These are phyloP conservation scores for Phasianus colchicus DNA, from an alignment of 2,113 vertebrate genomes.

Conservation along the genomic window DNA sequence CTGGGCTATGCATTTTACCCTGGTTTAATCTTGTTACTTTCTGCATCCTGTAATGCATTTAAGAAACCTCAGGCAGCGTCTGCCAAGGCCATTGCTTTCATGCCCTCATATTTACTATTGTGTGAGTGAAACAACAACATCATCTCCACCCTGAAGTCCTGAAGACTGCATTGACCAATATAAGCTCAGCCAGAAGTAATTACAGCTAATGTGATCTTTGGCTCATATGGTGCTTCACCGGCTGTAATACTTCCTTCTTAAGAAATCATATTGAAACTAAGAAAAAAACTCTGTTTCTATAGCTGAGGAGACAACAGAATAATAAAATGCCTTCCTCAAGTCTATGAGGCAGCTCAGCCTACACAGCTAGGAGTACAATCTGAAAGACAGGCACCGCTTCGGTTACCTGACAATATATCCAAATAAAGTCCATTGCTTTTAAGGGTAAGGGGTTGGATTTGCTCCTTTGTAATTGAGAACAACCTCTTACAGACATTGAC, in stretches of 20 bases:
- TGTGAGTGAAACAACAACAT: neutral
- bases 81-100: constrained; percentile 12
- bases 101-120: neutral
- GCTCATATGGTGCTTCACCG: constrained; percentile 36
- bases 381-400: neutral
- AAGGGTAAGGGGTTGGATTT: neutral
- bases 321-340: neutral
- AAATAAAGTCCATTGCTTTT: neutral
- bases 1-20: neutral
- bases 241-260: constrained; percentile 30
- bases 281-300: neutral
- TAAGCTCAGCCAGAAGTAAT: constrained; percentile 47
- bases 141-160: neutral
- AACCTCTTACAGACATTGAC: neutral
- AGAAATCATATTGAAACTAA: constrained; percentile 29
- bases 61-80: constrained; percentile 22
- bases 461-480: neutral
- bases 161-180: neutral
- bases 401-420: neutral
- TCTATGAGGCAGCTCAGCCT: neutral
- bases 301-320: neutral
- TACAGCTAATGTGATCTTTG: constrained; percentile 59
- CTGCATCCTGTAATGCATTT: constrained; percentile 24
- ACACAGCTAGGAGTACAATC: neutral
- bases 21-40: constrained; percentile 29